phyloP scores from a whole-genome alignment of 2,888 invertebrate genomes.

The Lumbricus terrestris region DNA sequence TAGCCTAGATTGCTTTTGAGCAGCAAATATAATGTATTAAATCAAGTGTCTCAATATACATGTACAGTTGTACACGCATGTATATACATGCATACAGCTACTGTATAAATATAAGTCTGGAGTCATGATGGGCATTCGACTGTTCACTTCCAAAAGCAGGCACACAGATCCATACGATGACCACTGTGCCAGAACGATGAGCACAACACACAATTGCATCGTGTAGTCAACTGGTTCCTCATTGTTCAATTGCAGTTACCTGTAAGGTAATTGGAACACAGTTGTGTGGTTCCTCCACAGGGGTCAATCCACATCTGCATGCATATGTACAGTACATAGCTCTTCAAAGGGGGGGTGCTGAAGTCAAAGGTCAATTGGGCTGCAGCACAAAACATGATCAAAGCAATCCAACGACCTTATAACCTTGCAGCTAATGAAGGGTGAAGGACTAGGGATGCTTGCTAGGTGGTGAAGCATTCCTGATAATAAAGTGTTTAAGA shows the following conservation, averaged over 20 bases:
- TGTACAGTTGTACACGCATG: no score
- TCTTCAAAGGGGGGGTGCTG: no score
- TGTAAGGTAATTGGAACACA: background rate
- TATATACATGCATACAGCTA: background rate
- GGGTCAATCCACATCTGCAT: no score
- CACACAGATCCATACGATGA: background rate
- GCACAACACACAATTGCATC: background rate
- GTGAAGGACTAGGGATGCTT: no score
- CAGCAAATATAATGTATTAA: background rate
- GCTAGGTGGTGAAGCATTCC: no score
- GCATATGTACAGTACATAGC: no score
- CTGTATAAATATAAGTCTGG: background rate
- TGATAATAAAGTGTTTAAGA: background rate
- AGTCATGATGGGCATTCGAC: background rate
- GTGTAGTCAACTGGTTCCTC: background rate
- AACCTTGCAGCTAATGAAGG: no score
- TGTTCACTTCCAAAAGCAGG: background rate
- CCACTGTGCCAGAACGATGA: background rate
- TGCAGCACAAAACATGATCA: no score
- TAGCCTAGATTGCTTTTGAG: background rate
- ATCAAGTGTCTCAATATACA: background rate
- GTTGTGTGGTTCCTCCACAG: background rate
- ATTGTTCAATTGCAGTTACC: background rate
- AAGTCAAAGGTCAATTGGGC: no score
- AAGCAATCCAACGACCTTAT: no score